These are phyloP conservation scores for Eufriesea mexicana DNA, from an alignment of 1,140 invertebrate genomes.

Conservation along the genomic window DNA sequence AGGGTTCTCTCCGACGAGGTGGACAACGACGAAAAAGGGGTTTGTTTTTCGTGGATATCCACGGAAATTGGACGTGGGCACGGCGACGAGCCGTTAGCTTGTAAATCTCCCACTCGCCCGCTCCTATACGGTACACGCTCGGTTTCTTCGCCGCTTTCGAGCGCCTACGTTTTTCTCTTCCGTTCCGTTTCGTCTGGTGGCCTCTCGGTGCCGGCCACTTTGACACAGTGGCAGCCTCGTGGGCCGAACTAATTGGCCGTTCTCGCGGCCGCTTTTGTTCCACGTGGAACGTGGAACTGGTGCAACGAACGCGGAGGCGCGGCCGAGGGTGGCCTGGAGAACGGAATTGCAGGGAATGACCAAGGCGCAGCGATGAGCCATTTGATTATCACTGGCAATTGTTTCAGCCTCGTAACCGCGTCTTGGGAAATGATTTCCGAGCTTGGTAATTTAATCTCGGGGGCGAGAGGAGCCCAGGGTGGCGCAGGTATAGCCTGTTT, in stretches of 20 bases:
- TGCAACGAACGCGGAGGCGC: neutral
- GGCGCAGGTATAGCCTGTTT: too few relatives aligned
- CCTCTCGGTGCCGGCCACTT: neutral
- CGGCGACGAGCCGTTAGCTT: slow-evolving; percentile 56
- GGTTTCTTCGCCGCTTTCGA: slow-evolving; percentile 15
- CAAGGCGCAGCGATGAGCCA: neutral
- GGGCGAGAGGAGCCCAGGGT: too few relatives aligned
- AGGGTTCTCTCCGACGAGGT: neutral
- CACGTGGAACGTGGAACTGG: neutral
- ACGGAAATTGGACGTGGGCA: slow-evolving; percentile 62
- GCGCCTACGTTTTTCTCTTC: slow-evolving; percentile 17
- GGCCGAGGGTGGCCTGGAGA: neutral
- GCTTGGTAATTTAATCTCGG: neutral
- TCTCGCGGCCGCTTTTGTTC: slow-evolving; percentile 10
- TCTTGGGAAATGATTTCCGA: neutral
- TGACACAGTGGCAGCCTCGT: slow-evolving; percentile 27
- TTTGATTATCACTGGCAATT: neutral
- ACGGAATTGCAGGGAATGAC: neutral
- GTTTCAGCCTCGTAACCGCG: neutral
- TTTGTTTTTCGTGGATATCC: slow-evolving; percentile 64
- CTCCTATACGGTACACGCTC: neutral
- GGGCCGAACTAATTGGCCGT: slow-evolving; percentile 30
- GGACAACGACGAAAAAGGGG: slow-evolving; percentile 26
- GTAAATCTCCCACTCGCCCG: slow-evolving; percentile 54
- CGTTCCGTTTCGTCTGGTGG: neutral